Conservation (phyloP, 2,888 invertebrate species). For the Folsomia manolachei region DNA sequence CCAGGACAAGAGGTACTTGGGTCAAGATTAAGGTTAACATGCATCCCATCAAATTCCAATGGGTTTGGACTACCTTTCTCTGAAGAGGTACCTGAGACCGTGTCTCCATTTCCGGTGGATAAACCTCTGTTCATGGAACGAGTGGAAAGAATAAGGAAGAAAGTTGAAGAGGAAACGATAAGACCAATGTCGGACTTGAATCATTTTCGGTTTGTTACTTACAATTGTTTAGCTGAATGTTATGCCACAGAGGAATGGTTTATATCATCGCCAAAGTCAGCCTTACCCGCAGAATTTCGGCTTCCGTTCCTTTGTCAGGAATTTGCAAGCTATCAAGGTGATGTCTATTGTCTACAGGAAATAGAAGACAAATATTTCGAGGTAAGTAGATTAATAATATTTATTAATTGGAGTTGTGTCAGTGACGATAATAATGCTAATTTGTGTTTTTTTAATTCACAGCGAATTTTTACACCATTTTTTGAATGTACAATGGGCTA, state of each 20-base stretch:
- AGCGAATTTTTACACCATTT: conserved; percentile 42
- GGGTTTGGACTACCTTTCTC: conserved; percentile 35
- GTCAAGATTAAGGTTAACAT: conserved; percentile 34
- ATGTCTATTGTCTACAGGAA: conserved; percentile 89
- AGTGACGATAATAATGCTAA: not conserved
- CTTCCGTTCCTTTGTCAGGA: conserved; percentile 82
- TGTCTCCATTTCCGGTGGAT: conserved; percentile 21
- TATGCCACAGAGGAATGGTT: conserved; percentile 78
- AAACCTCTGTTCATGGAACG: conserved; percentile 38
- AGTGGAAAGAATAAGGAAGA: conserved; percentile 10
- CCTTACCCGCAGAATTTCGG: conserved; percentile 77
- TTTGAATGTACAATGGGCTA: conserved; percentile 20
- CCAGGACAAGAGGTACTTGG: conserved; percentile 30
- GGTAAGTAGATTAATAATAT: conserved; percentile 26
- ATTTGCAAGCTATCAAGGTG: conserved; percentile 78
- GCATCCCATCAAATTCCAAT: conserved; percentile 41
- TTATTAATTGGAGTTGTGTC: not conserved
- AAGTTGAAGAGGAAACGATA: conserved; percentile 34
- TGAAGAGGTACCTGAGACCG: conserved; percentile 23
- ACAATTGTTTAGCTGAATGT: conserved; percentile 87
- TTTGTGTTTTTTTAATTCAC: conserved; percentile 15
- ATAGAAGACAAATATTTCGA: conserved; percentile 77
- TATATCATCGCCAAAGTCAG: conserved; percentile 77
- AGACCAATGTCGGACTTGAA: conserved; percentile 15
- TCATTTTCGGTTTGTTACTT: conserved; percentile 72